phyloP scores from a whole-genome alignment of 2,797 vertebrate species.

The Muscicapa striata region DNA sequence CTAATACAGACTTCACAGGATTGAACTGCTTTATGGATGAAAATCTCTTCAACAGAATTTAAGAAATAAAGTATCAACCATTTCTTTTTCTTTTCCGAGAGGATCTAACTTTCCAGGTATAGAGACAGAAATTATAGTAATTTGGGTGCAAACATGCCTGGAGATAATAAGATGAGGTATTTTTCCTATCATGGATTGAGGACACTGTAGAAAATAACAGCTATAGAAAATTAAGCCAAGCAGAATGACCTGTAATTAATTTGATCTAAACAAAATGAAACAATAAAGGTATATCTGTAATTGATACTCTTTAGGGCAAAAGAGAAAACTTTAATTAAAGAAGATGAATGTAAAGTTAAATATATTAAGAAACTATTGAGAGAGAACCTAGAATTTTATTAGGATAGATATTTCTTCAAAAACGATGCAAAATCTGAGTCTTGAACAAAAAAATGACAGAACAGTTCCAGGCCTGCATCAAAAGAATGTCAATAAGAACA shows the following conservation, averaged over 20 bases:
- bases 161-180: background rate
- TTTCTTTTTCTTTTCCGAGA: background rate
- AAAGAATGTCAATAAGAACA: background rate
- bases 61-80: background rate
- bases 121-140: background rate
- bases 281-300: background rate
- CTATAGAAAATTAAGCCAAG: background rate
- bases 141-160: background rate
- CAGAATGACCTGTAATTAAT: background rate
- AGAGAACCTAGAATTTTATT: background rate
- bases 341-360: background rate
- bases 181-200: background rate
- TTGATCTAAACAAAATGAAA: background rate
- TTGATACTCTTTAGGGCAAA: background rate
- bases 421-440: background rate
- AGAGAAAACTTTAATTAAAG: background rate
- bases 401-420: background rate
- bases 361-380: background rate
- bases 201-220: background rate
- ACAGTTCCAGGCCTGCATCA: background rate
- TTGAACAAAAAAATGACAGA: background rate
- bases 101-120: background rate
- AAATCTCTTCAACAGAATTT: background rate
- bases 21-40: background rate
- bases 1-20: background rate